These are phyloP conservation scores for Melanotaenia parkinsoni DNA, from an alignment of 2,797 vertebrate species.

Conservation along the genomic window DNA sequence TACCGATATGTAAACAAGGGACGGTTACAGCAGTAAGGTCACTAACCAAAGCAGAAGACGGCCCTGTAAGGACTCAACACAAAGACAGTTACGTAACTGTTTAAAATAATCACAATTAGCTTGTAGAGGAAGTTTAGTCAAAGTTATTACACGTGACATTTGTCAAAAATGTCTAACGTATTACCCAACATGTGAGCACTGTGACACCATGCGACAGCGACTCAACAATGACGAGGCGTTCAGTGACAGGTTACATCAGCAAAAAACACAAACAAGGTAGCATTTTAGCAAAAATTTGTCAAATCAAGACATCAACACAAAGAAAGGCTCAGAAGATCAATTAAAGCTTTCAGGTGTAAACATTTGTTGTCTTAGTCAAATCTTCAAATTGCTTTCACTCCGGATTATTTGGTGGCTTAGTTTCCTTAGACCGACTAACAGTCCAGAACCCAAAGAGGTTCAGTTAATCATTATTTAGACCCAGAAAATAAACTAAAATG, in stretches of 20 bases:
- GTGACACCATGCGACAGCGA: no score
- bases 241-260: no score
- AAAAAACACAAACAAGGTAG: no score
- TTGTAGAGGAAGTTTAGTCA: background rate
- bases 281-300: background rate
- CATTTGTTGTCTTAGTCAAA: no score
- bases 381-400: background rate
- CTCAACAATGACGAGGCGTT: no score
- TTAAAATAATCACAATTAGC: background rate
- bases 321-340: background rate
- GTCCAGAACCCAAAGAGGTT: background rate
- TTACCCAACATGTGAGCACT: no score
- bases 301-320: background rate
- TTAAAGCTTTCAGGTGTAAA: no score
- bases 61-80: background rate
- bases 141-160: background rate
- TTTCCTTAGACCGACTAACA: background rate
- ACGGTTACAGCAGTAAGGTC: conserved; percentile 34
- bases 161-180: background rate
- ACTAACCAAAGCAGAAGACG: conserved; percentile 1
- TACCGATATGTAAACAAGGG: conserved; percentile 4
- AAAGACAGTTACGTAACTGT: conserved; percentile 12
- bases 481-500: background rate
- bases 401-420: background rate
- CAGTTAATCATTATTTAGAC: background rate